A percentile compares a stretch with the other conserved stretches of the same genome.
Conservation (phyloP, 2,113 vertebrate genomes). For the Osmerus mordax region DNA sequence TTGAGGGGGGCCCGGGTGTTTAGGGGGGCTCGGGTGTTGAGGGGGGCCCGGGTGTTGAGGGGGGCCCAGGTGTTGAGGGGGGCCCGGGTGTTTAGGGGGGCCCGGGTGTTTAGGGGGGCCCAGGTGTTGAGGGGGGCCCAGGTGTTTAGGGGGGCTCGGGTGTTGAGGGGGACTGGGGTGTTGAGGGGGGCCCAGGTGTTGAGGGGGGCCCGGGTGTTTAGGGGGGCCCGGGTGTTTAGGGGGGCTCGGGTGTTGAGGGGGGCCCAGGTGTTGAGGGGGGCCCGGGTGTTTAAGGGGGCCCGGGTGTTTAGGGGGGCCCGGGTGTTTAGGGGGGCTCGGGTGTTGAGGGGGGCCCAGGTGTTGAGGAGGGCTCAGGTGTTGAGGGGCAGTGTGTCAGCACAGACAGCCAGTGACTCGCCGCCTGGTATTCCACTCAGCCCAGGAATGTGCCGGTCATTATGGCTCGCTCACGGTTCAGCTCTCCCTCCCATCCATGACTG, state of each 20-base stretch:
- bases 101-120: not conserved
- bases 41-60: not conserved
- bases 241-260: not conserved
- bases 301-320: too few species aligned
- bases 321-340: not conserved
- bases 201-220: too few species aligned
- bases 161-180: too few species aligned
- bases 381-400: constrained; percentile 34
- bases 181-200: too few species aligned
- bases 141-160: too few species aligned
- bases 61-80: not conserved
- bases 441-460: constrained; percentile 71
- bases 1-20: not conserved
- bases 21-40: too few species aligned
- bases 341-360: not conserved
- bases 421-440: constrained; percentile 63
- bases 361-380: not conserved
- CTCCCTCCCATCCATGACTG: constrained; percentile 60
- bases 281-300: too few species aligned
- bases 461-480: constrained; percentile 61
- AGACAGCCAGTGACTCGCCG: constrained; percentile 49
- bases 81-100: too few species aligned
- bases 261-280: not conserved
- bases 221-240: not conserved
- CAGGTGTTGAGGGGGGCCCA: too few species aligned